Evolutionary conservation across 2,888 invertebrate genomes (phyloP).

Genomic region (Nycteola revayana): DNA sequence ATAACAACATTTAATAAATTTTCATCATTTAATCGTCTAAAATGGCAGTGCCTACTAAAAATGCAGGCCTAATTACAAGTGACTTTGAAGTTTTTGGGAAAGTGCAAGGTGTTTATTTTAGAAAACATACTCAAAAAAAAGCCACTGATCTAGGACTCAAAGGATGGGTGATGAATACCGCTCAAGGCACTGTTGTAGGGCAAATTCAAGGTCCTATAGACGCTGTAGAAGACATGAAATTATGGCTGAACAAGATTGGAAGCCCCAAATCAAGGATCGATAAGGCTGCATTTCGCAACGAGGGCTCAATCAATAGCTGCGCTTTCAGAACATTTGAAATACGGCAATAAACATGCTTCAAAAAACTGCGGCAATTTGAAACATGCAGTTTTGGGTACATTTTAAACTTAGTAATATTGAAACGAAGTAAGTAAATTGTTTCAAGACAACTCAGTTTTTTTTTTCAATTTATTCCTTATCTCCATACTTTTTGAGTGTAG

Average conservation of each 20-base stretch:
- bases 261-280: slow-evolving; percentile 87
- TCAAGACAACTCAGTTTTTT: no score
- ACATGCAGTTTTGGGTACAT: no score
- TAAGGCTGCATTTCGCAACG: slow-evolving; percentile 84
- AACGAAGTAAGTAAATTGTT: no score
- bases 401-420: no score
- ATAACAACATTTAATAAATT: neutral
- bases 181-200: slow-evolving; percentile 86
- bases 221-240: slow-evolving; percentile 83
- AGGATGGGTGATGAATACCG: slow-evolving; percentile 90
- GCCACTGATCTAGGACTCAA: slow-evolving; percentile 83
- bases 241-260: slow-evolving; percentile 82
- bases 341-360: slow-evolving; percentile 64
- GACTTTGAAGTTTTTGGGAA: slow-evolving; percentile 84
- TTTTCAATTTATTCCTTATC: no score
- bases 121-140: slow-evolving; percentile 85
- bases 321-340: slow-evolving; percentile 74
- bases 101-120: slow-evolving; percentile 82
- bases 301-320: slow-evolving; percentile 72
- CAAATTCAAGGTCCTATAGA: slow-evolving; percentile 82
- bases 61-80: slow-evolving; percentile 41
- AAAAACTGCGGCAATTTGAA: no score
- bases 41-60: slow-evolving; percentile 43
- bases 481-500: no score
- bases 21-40: neutral